A percentile compares a stretch with the other conserved stretches of the same genome.
Conservation (phyloP, 2,888 invertebrate genomes). For the Apamea monoglypha region DNA sequence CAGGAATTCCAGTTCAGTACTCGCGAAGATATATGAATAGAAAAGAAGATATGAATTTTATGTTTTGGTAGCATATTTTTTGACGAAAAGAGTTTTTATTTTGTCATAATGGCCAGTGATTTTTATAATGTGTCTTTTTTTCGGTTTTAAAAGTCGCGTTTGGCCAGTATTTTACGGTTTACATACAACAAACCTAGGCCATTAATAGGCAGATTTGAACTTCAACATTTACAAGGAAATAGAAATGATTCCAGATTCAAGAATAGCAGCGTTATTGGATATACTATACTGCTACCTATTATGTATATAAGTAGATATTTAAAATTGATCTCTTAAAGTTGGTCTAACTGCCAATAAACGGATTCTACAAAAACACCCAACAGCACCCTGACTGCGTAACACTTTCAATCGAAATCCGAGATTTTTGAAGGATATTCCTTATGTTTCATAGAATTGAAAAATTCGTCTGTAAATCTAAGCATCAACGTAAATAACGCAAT, state of each 20-base stretch:
- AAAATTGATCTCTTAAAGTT: too few species aligned
- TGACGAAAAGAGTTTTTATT: neutral
- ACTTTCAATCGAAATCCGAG: too few species aligned
- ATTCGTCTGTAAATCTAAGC: neutral
- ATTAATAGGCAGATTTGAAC: too few species aligned
- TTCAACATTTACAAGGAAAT: too few species aligned
- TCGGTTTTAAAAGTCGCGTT: neutral
- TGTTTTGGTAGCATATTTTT: slow-evolving; percentile 5
- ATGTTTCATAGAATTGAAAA: neutral
- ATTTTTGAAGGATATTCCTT: too few species aligned
- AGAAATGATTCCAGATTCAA: neutral
- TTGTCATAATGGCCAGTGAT: neutral
- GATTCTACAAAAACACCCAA: neutral
- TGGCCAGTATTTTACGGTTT: neutral
- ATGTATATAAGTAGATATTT: too few species aligned
- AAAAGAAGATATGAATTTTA: slow-evolving; percentile 29
- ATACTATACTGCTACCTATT: too few species aligned
- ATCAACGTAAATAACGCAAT: too few species aligned
- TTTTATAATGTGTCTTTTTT: neutral
- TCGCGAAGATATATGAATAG: too few species aligned
- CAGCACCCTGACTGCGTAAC: neutral
- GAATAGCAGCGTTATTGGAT: neutral
- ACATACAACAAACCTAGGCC: too few species aligned
- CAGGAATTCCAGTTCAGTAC: too few species aligned
- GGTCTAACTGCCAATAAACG: neutral